A percentile compares a stretch with the other conserved stretches of the same genome.
Conservation (phyloP, 2,797 vertebrate species). For the Leuciscus waleckii region DNA sequence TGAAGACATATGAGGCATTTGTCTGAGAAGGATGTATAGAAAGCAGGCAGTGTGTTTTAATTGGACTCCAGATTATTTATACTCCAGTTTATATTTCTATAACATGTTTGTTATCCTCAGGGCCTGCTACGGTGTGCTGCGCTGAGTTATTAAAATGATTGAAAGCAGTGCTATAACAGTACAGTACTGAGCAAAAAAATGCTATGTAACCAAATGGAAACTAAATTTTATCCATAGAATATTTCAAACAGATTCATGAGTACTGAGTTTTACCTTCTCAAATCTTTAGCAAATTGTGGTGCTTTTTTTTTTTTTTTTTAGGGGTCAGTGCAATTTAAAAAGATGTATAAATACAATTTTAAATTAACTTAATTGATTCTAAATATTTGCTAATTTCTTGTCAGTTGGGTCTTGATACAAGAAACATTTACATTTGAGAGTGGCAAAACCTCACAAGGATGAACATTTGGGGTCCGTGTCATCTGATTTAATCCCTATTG, state of each 20-base stretch:
- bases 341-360: too few relatives aligned
- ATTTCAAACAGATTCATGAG: background rate
- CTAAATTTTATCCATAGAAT: too few relatives aligned
- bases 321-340: background rate
- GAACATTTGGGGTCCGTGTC: background rate
- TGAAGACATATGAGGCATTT: conserved; percentile 74
- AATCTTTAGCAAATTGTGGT: background rate
- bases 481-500: background rate
- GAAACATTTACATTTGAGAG: background rate
- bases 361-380: too few relatives aligned
- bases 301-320: background rate
- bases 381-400: too few relatives aligned
- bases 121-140: conserved; percentile 94
- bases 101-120: conserved; percentile 65
- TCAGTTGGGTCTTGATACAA: background rate
- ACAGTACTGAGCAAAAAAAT: background rate
- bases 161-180: background rate
- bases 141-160: conserved; percentile 65
- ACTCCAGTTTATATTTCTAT: background rate
- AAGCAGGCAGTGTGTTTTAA: background rate
- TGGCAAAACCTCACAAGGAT: background rate
- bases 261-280: background rate
- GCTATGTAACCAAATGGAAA: background rate
- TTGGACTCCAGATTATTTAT: background rate
- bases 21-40: conserved; percentile 70